Base-by-base conservation (phyloP, 2,797 vertebrate genomes). In the Glyptemys insculpta region DNA sequence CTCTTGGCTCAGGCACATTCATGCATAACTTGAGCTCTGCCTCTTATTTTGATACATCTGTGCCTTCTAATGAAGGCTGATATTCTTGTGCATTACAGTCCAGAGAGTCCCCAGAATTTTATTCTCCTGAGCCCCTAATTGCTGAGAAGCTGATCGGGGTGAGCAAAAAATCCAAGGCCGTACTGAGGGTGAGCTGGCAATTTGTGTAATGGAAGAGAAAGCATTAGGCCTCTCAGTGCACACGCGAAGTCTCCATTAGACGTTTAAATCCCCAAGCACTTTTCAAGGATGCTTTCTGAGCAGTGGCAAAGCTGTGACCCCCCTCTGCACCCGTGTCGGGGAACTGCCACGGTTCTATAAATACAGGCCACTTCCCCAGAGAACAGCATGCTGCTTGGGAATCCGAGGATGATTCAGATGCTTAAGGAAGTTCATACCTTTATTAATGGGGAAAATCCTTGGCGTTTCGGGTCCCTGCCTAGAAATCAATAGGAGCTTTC, bases 291-390 rank as follows among this genome's bases (percentile, higher is more conserved):
- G 89, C n/a, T 82, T 44, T 53, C 83, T 53, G 78, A 4, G 47
- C 50, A 3, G 59, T 8, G 49, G 83, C 86, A 37, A 37, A 68
- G 78, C 49, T 81, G 57, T 57, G 16, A 41, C 72, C 44, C 41
- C 19, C 78, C 52, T 76, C 57, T 50, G 34, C 0, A 0, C 53
- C 56, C 7, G 8, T 5, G 34, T 2, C 23, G 82, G 72, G 0
- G 0, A 87, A 12, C 25, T 29, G 37, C 79, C 21, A 0, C 4
- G 81, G 18, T 81, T 86, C 5, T 49, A 52, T 16, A 83, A 96
- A 88, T 72, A 52, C 0, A 0, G 41, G 44, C 34, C 72, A 21
- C 0, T 0, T 31, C 91, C 53, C 23, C 4, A 27, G 83, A 90
- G 76, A 91, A 68, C 53, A 31, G 41, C 82, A 14, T 4, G 21